phyloP scores from a whole-genome alignment of 1,140 invertebrate genomes.

The Leguminivora glycinivorella region DNA sequence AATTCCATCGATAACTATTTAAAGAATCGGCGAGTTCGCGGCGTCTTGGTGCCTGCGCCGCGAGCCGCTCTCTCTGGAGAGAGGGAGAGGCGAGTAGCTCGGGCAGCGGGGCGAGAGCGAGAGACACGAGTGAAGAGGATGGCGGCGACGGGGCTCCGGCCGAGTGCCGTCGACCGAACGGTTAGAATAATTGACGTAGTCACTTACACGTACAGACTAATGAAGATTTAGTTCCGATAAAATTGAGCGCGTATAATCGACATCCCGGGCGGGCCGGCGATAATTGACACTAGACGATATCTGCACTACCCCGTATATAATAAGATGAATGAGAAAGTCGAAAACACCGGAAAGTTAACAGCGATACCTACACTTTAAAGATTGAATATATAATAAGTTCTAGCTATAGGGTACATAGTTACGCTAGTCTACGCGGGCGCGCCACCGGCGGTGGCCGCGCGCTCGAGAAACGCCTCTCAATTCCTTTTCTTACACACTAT shows the following conservation, averaged over 20 bases:
- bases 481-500: constrained; percentile 69
- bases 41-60: constrained; percentile 36
- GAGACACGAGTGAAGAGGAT: background rate
- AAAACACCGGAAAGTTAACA: constrained; percentile 69
- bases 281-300: constrained; percentile 75
- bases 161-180: constrained; percentile 28
- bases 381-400: constrained; percentile 64
- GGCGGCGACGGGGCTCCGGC: constrained; percentile 22
- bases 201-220: constrained; percentile 70
- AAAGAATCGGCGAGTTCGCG: constrained; percentile 47
- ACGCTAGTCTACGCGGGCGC: constrained; percentile 52
- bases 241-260: constrained; percentile 76
- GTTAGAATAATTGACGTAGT: constrained; percentile 71
- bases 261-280: constrained; percentile 39
- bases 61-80: background rate
- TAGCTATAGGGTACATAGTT: constrained; percentile 64
- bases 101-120: background rate
- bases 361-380: constrained; percentile 63
- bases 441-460: background rate
- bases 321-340: constrained; percentile 65
- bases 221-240: constrained; percentile 62
- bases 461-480: constrained; percentile 54
- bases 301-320: constrained; percentile 61
- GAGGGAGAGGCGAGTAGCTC: background rate
- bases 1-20: constrained; percentile 57